Percentiles rank a stretch among this genome's conserved stretches.
phyloP scores from a whole-genome alignment of 1,140 invertebrate species.

The Matsumurasca onukii region DNA sequence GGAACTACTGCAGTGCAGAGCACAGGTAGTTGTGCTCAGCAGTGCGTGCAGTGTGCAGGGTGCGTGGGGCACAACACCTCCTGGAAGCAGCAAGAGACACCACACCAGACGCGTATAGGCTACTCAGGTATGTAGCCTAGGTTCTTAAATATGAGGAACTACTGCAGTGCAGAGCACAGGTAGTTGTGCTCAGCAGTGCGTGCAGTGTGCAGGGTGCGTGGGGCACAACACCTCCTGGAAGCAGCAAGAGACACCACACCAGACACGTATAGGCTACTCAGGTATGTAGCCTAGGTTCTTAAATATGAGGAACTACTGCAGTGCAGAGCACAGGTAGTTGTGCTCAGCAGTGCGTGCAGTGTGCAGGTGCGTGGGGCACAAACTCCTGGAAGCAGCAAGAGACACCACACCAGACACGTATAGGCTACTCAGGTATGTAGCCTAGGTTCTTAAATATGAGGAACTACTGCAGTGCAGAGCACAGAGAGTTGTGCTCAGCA shows the following conservation, averaged over 20 bases:
- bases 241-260: conserved; percentile 50
- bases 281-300: too few species aligned
- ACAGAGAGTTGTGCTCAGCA: conserved; percentile 51
- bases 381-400: conserved; percentile 33
- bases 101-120: conserved; percentile 44
- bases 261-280: conserved; percentile 23
- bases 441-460: too few species aligned
- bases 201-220: conserved; percentile 39
- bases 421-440: conserved; percentile 11
- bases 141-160: too few species aligned
- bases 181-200: conserved; percentile 49
- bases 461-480: conserved; percentile 54
- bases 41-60: conserved; percentile 41
- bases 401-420: conserved; percentile 49
- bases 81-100: conserved; percentile 44
- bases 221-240: conserved; percentile 37
- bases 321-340: conserved; percentile 49
- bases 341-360: conserved; percentile 47
- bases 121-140: conserved; percentile 3
- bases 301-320: conserved; percentile 60
- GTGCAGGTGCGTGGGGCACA: conserved; percentile 41
- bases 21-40: conserved; percentile 53
- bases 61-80: conserved; percentile 39
- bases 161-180: conserved; percentile 53
- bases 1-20: conserved; percentile 53